Evolutionary conservation across 2,113 vertebrate genomes (phyloP).

Genomic region (Oreochromis niloticus): DNA sequence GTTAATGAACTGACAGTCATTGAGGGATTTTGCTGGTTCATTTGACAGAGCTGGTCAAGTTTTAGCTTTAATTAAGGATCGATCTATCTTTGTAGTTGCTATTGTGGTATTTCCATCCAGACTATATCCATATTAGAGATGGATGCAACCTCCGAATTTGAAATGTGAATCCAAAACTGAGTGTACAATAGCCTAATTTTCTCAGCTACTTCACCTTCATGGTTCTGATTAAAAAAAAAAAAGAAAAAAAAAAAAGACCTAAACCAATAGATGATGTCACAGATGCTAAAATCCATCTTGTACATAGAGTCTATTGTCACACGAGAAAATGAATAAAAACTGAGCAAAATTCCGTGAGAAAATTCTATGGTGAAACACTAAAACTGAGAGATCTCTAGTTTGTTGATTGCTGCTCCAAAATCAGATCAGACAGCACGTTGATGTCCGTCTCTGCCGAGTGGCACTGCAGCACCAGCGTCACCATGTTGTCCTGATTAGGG

Average conservation of each 20-base stretch:
- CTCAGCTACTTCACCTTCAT: background rate
- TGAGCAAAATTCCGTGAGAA: background rate
- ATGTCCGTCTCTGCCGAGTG: slow-evolving; percentile 73
- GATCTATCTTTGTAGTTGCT: background rate
- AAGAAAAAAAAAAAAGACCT: background rate
- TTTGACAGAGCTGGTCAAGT: background rate
- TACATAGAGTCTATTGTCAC: background rate
- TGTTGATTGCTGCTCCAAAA: slow-evolving; percentile 65
- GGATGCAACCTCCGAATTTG: background rate
- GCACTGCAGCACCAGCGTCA: slow-evolving; percentile 76
- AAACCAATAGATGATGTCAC: background rate
- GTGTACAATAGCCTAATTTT: background rate
- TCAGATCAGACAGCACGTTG: slow-evolving; percentile 74
- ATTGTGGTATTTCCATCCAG: background rate
- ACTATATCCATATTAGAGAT: background rate
- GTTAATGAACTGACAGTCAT: background rate
- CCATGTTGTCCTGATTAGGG: slow-evolving; percentile 73
- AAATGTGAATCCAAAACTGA: background rate
- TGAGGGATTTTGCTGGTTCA: background rate
- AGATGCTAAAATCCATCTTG: background rate
- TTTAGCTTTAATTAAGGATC: background rate
- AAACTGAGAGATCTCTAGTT: background rate
- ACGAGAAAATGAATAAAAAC: background rate
- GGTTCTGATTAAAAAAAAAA: background rate
- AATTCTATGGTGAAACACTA: background rate